These are phyloP conservation scores for Lates japonicus DNA, from an alignment of 2,797 vertebrate genomes.

Conservation along the genomic window DNA sequence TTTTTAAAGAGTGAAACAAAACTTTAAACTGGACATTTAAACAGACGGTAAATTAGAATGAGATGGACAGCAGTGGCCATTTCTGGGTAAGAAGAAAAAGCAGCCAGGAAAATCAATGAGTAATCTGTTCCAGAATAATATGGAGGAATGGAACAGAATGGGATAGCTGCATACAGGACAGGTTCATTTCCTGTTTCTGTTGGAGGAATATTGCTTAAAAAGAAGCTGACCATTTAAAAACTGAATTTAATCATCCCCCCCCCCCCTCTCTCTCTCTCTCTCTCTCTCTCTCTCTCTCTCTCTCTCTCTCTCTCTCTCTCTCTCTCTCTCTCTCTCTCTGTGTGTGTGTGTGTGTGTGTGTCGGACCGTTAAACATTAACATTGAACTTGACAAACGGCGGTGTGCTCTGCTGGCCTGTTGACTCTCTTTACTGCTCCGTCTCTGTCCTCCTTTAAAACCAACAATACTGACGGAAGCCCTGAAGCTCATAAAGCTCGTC, in stretches of 20 bases:
- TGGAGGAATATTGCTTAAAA: no score
- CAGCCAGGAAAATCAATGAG: not conserved
- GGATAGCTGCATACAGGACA: not conserved
- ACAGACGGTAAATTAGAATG: no score
- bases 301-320: no score
- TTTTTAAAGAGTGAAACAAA: conserved; percentile 1
- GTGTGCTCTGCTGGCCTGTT: conserved; percentile 74
- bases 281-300: no score
- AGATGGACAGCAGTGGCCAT: not conserved
- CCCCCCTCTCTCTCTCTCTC: no score
- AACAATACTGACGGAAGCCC: conserved; percentile 75
- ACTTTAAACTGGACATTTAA: not conserved
- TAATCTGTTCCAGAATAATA: not conserved
- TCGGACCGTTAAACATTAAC: conserved; percentile 70
- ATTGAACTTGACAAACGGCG: conserved; percentile 84
- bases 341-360: conserved; percentile 43
- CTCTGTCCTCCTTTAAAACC: conserved; percentile 76
- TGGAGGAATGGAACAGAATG: not conserved
- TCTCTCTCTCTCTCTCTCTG: conserved; percentile 16
- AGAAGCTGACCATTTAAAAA: no score
- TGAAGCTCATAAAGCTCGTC: conserved; percentile 69
- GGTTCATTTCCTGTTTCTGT: not conserved
- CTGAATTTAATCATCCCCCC: no score
- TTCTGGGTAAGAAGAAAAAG: not conserved
- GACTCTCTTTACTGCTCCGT: conserved; percentile 75